These are phyloP conservation scores for Heliocidaris erythrogramma DNA, from an alignment of 35 echinoderm and acorn worm species.

Conservation along the genomic window DNA sequence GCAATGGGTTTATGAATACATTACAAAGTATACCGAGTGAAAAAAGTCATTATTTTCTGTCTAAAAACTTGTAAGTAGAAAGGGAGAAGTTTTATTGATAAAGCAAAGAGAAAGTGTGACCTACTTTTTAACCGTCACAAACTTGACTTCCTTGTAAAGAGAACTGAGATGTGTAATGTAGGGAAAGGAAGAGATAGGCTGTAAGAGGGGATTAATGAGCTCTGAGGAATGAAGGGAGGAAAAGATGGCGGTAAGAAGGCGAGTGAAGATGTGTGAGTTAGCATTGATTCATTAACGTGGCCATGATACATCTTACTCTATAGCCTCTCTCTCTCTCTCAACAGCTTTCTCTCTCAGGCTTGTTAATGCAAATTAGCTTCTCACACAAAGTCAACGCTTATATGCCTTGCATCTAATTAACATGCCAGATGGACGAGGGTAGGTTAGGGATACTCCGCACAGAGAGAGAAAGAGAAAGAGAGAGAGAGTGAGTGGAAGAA, in stretches of 20 bases:
- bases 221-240: background rate
- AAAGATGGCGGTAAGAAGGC: background rate
- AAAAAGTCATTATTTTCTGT: background rate
- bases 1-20: background rate
- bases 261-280: constrained; percentile 31
- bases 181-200: background rate
- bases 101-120: background rate
- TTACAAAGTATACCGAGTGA: background rate
- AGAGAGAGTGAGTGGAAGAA: background rate
- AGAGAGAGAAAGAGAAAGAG: constrained; percentile 20
- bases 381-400: constrained; percentile 52
- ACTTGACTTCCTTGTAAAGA: background rate
- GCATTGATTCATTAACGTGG: constrained; percentile 49
- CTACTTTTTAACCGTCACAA: background rate
- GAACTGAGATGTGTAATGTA: background rate
- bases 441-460: background rate
- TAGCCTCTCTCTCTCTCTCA: constrained; percentile 14
- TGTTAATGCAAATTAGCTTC: constrained; percentile 55
- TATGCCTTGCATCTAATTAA: constrained; percentile 54
- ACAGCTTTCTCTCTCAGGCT: constrained; percentile 36
- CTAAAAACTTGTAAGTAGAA: background rate
- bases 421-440: constrained; percentile 44
- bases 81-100: background rate
- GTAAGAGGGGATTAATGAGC: constrained; percentile 2
- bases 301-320: constrained; percentile 31